A percentile compares a stretch with the other conserved stretches of the same genome.
These are phyloP conservation scores for Rhinolophus sinicus DNA, from an alignment of 2,113 vertebrate species.

Conservation along the genomic window DNA sequence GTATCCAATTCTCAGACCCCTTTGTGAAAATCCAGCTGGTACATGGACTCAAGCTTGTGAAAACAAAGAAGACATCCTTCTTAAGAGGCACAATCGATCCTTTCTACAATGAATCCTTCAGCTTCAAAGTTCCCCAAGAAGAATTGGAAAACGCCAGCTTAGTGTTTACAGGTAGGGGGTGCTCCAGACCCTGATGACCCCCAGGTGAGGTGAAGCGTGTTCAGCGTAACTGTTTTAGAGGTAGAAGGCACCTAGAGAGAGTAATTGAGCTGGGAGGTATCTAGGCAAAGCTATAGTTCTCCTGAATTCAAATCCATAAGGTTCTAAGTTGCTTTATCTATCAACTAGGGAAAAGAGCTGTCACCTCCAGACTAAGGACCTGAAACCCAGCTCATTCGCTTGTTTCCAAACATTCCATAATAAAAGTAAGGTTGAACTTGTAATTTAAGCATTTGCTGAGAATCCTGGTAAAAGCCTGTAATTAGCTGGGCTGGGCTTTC, in stretches of 20 bases:
- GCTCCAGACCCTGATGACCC: background rate
- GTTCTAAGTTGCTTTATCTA: slow-evolving; percentile 41
- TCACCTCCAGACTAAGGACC: slow-evolving; percentile 56
- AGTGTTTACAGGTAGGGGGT: slow-evolving; percentile 91
- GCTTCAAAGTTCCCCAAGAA: slow-evolving; percentile 93
- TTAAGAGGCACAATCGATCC: slow-evolving; percentile 93
- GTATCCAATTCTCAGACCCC: slow-evolving; percentile 87
- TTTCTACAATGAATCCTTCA: slow-evolving; percentile 95
- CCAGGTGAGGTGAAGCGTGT: background rate
- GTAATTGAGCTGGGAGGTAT: background rate
- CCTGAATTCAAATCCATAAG: fast-evolving
- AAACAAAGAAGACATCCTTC: slow-evolving; percentile 94
- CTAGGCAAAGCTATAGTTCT: background rate
- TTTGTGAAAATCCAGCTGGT: slow-evolving; percentile 95
- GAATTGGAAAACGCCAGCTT: slow-evolving; percentile 93
- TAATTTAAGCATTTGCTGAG: slow-evolving; percentile 69
- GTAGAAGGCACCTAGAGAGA: background rate
- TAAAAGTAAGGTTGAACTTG: slow-evolving; percentile 75
- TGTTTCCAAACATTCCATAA: slow-evolving; percentile 83
- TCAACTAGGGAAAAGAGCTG: slow-evolving; percentile 1
- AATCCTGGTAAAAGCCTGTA: slow-evolving; percentile 65
- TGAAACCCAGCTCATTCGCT: slow-evolving; percentile 51
- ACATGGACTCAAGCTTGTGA: slow-evolving; percentile 92
- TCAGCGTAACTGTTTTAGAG: background rate
- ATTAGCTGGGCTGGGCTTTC: slow-evolving; percentile 68